A percentile compares a stretch with the other conserved stretches of the same genome.
Evolutionary conservation across 2,888 invertebrate species (phyloP).

Genomic region (Melinopterus prodromus): DNA sequence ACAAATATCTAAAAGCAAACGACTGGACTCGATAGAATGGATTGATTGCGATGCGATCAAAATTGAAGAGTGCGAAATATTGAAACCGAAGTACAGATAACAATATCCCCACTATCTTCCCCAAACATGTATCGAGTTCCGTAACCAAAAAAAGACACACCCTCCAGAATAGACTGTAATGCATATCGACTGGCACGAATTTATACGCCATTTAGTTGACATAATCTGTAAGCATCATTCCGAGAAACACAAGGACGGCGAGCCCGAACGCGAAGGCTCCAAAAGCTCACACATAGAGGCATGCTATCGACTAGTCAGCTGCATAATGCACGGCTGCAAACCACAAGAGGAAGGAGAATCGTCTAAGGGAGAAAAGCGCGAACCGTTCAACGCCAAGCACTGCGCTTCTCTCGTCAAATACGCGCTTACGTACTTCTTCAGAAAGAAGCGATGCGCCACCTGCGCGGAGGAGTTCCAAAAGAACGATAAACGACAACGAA

Average conservation of each 20-base stretch:
- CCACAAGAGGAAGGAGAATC: neutral
- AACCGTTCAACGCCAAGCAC: neutral
- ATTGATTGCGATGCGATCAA: neutral
- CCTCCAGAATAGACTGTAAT: neutral
- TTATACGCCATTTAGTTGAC: neutral
- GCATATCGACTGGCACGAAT: neutral
- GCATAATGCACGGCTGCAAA: neutral
- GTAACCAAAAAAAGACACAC: neutral
- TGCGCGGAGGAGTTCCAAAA: neutral
- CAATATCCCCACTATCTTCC: neutral
- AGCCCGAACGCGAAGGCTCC: neutral
- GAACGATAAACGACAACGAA: neutral
- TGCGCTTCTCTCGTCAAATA: neutral
- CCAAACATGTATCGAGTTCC: neutral
- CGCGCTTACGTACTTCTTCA: neutral
- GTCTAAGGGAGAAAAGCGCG: neutral
- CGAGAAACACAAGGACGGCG: neutral
- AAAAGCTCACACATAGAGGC: neutral
- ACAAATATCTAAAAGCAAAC: neutral
- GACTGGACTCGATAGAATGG: neutral
- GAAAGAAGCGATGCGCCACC: neutral
- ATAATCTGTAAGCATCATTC: neutral
- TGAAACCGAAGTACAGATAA: neutral
- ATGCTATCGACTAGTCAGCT: neutral
- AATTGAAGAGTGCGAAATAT: neutral